These are phyloP conservation scores for Pogonus chalceus DNA, from an alignment of 1,140 invertebrate genomes.

Conservation along the genomic window DNA sequence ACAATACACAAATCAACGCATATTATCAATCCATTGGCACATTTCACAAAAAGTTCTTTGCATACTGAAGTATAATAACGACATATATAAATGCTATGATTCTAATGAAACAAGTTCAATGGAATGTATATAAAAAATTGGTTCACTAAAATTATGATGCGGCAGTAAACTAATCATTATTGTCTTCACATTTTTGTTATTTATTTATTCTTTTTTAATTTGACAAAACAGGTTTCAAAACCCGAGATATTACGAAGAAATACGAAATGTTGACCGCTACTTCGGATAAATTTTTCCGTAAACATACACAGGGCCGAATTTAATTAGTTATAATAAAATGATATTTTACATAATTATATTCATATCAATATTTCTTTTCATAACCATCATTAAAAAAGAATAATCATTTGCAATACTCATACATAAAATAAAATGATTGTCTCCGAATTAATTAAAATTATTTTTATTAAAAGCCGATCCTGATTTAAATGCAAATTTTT, in stretches of 20 bases:
- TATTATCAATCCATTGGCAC: neutral
- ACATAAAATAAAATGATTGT: no score
- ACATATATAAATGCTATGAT: no score
- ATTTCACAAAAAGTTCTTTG: neutral
- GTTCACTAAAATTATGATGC: neutral
- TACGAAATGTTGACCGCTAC: neutral
- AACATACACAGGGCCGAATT: no score
- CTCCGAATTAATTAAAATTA: no score
- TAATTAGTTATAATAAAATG: no score
- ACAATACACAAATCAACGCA: neutral
- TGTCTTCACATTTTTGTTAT: slow-evolving; percentile 6
- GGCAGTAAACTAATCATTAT: slow-evolving; percentile 6
- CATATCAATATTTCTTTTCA: no score
- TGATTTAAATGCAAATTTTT: no score
- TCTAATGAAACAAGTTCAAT: neutral
- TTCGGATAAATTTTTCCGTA: neutral
- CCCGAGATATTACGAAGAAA: neutral
- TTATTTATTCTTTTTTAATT: slow-evolving; percentile 8
- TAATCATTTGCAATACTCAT: no score
- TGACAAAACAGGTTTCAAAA: slow-evolving; percentile 5
- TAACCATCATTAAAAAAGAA: no score
- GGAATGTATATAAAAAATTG: slow-evolving; percentile 1
- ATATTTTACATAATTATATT: no score
- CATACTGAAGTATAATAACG: no score
- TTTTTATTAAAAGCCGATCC: no score